Conservation (phyloP, 2,888 invertebrate genomes). For the Pheosia tremula region DNA sequence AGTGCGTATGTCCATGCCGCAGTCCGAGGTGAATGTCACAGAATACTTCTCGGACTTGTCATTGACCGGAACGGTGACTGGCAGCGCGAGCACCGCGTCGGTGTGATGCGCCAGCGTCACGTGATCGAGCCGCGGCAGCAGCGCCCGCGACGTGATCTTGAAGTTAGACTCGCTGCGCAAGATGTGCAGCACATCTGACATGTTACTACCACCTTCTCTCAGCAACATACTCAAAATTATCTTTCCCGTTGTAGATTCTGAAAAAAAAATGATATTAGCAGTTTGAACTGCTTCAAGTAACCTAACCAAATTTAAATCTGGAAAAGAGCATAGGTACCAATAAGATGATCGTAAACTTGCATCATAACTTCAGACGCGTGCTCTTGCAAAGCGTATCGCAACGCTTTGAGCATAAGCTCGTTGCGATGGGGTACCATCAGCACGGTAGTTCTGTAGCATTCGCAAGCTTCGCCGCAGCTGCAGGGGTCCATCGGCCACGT, state of each 20-base stretch:
- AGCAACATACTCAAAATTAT: conserved; percentile 67
- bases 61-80: conserved; percentile 56
- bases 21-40: conserved; percentile 70
- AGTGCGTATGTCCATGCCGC: conserved; percentile 75
- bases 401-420: conserved; percentile 68
- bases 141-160: conserved; percentile 56
- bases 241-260: conserved; percentile 69
- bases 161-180: conserved; percentile 57
- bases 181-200: conserved; percentile 68
- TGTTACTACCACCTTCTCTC: conserved; percentile 66
- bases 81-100: conserved; percentile 53
- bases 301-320: background rate
- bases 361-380: conserved; percentile 70
- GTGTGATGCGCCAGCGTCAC: conserved; percentile 63
- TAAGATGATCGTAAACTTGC: conserved; percentile 64
- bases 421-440: conserved; percentile 72
- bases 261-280: conserved; percentile 27
- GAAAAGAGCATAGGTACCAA: conserved; percentile 52
- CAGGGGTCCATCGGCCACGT: conserved; percentile 72
- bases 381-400: conserved; percentile 69
- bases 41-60: conserved; percentile 65
- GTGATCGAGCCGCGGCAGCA: conserved; percentile 56
- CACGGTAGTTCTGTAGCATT: conserved; percentile 69
- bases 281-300: background rate
- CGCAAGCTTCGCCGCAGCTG: conserved; percentile 72